Evolutionary conservation across 2,888 invertebrate species (phyloP).

Genomic region (Diploptera punctata): DNA sequence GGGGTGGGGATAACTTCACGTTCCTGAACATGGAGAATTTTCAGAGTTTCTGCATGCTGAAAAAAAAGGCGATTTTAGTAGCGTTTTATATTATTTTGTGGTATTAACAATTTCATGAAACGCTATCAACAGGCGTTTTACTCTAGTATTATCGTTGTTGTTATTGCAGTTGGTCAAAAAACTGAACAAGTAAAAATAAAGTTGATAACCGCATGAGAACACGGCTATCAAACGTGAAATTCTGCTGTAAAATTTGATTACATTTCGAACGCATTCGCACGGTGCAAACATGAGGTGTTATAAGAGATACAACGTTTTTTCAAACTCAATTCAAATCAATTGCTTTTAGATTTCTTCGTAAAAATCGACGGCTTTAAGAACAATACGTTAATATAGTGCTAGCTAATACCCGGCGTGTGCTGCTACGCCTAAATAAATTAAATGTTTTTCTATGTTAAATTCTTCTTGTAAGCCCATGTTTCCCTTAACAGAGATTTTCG

Average conservation of each 20-base stretch:
- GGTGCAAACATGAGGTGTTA: too few species aligned
- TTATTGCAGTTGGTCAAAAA: slow-evolving; percentile 3
- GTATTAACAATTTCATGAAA: slow-evolving; percentile 9
- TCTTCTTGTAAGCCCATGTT: too few species aligned
- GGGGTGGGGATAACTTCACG: not conserved
- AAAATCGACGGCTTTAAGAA: too few species aligned
- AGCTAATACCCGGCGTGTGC: too few species aligned
- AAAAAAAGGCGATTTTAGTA: slow-evolving; percentile 13
- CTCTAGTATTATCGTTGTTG: not conserved
- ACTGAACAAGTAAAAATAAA: not conserved
- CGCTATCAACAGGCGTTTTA: slow-evolving; percentile 26
- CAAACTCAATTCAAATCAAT: too few species aligned
- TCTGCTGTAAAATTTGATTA: not conserved
- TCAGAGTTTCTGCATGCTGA: not conserved
- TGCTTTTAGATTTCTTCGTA: too few species aligned
- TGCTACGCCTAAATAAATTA: too few species aligned
- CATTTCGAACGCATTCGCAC: not conserved
- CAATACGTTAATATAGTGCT: too few species aligned
- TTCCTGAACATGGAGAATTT: slow-evolving; percentile 20
- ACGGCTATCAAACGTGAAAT: not conserved
- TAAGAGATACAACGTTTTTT: too few species aligned
- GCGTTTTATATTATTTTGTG: slow-evolving; percentile 25
- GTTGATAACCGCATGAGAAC: not conserved
- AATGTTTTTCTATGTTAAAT: too few species aligned
- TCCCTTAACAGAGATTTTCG: too few species aligned